Evolutionary conservation across 2,888 invertebrate genomes (phyloP).

Genomic region (Dichetophora obliterata): DNA sequence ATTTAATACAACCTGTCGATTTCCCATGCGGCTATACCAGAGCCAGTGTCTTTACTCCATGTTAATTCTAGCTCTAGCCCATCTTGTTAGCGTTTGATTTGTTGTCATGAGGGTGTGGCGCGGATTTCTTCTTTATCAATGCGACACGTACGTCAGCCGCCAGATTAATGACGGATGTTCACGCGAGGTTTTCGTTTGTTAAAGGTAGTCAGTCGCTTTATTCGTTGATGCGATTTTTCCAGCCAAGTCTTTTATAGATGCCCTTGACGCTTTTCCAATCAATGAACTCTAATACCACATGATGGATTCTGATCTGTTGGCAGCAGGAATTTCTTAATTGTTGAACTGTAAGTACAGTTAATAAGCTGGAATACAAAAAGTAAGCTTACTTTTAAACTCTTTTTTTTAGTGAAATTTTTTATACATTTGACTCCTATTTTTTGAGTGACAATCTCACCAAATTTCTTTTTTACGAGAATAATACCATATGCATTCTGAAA

Average conservation of each 20-base stretch:
- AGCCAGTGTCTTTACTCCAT: not conserved
- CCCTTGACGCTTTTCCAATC: slow-evolving; percentile 13
- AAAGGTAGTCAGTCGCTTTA: not conserved
- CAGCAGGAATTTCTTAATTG: not conserved
- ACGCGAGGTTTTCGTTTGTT: not conserved
- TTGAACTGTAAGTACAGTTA: not conserved
- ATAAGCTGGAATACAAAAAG: not conserved
- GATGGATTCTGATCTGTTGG: not conserved
- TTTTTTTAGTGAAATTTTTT: not conserved
- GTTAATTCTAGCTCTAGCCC: not conserved
- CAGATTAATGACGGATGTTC: not conserved
- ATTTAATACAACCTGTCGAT: slow-evolving; percentile 56
- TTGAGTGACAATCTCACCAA: too few relatives aligned
- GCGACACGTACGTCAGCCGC: not conserved
- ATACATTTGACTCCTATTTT: too few relatives aligned
- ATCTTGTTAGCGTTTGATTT: not conserved
- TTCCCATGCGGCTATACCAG: slow-evolving; percentile 54
- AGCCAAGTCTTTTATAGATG: not conserved
- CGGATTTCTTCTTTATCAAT: not conserved
- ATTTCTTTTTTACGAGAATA: too few relatives aligned
- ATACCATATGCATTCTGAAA: too few relatives aligned
- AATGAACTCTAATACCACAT: not conserved
- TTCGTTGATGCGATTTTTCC: not conserved
- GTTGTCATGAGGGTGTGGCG: not conserved
- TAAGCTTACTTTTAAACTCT: not conserved